A percentile compares a stretch with the other conserved stretches of the same genome.
These are phyloP conservation scores for Drosophila burlai DNA, from an alignment of 1,140 invertebrate species.

Conservation along the genomic window DNA sequence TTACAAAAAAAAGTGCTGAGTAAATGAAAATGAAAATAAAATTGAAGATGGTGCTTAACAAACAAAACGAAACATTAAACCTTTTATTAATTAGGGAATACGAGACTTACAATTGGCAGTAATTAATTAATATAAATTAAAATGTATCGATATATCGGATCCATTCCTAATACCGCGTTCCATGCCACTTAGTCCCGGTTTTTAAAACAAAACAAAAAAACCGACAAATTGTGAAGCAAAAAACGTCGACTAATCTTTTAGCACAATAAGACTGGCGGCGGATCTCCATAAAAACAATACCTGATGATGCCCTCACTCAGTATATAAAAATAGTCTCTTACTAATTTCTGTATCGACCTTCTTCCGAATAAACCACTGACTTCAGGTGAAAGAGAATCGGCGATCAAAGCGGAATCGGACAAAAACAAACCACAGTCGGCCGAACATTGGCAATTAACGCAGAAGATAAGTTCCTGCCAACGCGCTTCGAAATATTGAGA, in stretches of 20 bases:
- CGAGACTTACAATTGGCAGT: neutral
- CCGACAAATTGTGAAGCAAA: constrained; percentile 9
- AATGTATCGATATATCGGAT: constrained; percentile 3
- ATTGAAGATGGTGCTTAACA: neutral
- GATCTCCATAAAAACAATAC: constrained; percentile 27
- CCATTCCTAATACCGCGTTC: neutral
- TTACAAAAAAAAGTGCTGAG: neutral
- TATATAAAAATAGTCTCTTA: constrained; percentile 27
- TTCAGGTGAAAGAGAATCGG: constrained; percentile 46
- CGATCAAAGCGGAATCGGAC: constrained; percentile 52
- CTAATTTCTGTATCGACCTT: constrained; percentile 9
- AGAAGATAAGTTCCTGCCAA: constrained; percentile 41
- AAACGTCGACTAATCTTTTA: constrained; percentile 10
- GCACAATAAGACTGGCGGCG: constrained; percentile 4
- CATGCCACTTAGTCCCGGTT: constrained; percentile 31
- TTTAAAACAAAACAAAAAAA: constrained; percentile 27
- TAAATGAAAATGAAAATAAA: too few relatives aligned
- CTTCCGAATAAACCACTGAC: constrained; percentile 35
- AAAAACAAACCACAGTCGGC: constrained; percentile 49
- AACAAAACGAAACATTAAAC: neutral
- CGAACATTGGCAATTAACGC: constrained; percentile 28
- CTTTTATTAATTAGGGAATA: neutral
- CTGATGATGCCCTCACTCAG: neutral
- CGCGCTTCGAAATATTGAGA: constrained; percentile 27
- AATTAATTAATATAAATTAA: neutral